Conservation (phyloP, 1,140 invertebrate genomes). For the Zaprionus davidi region DNA sequence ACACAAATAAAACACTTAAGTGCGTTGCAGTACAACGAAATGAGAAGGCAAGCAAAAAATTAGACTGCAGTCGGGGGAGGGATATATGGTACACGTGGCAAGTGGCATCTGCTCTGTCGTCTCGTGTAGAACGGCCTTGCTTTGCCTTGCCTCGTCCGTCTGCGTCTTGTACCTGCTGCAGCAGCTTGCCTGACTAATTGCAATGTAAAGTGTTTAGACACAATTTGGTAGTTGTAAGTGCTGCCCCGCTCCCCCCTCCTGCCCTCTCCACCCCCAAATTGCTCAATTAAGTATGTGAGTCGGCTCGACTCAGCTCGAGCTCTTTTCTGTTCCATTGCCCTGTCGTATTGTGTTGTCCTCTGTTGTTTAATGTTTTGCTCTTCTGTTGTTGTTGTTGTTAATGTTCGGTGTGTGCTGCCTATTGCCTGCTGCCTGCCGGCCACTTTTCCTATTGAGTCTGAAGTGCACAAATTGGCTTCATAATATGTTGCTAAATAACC, state of each 20-base stretch:
- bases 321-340: constrained; percentile 18
- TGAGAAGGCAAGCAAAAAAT: constrained; percentile 5
- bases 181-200: constrained; percentile 50
- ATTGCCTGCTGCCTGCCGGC: constrained; percentile 4
- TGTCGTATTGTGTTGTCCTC: constrained; percentile 14
- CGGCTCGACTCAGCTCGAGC: neutral
- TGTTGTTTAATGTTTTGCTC: neutral
- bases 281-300: constrained; percentile 55
- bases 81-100: constrained; percentile 16
- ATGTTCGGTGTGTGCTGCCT: constrained; percentile 12
- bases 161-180: constrained; percentile 9
- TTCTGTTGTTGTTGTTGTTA: neutral
- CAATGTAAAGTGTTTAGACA: constrained; percentile 70
- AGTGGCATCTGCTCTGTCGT: neutral
- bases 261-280: constrained; percentile 25
- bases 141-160: neutral
- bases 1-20: constrained; percentile 43
- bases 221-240: constrained; percentile 57
- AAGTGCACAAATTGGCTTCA: constrained; percentile 33
- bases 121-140: neutral
- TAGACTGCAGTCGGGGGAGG: constrained; percentile 14
- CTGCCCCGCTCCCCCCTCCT: neutral
- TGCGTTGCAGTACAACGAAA: constrained; percentile 25
- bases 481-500: constrained; percentile 31
- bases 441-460: constrained; percentile 38